These are phyloP conservation scores for Zaprionus africanus DNA, from an alignment of 1,140 invertebrate species.

Conservation along the genomic window DNA sequence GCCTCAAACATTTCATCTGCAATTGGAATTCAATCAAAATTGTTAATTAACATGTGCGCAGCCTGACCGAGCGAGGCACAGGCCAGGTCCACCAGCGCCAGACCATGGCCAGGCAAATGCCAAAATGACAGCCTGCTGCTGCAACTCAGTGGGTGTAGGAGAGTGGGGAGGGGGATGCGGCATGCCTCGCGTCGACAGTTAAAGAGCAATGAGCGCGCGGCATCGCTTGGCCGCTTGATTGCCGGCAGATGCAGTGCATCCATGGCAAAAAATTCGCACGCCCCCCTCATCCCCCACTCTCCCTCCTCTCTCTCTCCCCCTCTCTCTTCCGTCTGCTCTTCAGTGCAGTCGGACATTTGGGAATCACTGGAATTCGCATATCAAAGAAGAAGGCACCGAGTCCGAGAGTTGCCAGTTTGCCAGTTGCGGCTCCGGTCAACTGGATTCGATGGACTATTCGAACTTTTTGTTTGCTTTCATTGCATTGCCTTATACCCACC, in stretches of 20 bases:
- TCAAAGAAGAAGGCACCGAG: constrained; percentile 43
- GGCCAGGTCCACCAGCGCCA: no score
- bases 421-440: constrained; percentile 16
- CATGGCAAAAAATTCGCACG: not conserved
- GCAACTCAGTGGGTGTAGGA: not conserved
- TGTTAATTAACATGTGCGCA: constrained; percentile 69
- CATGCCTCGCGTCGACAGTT: constrained; percentile 50
- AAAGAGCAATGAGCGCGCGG: constrained; percentile 47
- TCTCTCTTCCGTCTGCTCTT: no score
- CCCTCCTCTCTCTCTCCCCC: no score
- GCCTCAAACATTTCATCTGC: constrained; percentile 54
- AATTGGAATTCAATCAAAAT: constrained; percentile 71
- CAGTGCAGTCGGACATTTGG: not conserved
- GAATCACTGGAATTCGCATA: constrained; percentile 41
- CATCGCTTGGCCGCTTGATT: constrained; percentile 35
- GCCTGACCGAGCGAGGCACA: no score
- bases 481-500: not conserved
- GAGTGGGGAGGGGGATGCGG: not conserved
- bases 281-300: no score
- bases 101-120: not conserved
- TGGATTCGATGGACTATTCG: not conserved
- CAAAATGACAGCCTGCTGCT: constrained; percentile 5
- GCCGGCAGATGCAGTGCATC: constrained; percentile 4
- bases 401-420: not conserved
- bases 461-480: not conserved